Evolutionary conservation across 1,140 invertebrate genomes (phyloP).

Genomic region (Leptoteleia sp.): DNA sequence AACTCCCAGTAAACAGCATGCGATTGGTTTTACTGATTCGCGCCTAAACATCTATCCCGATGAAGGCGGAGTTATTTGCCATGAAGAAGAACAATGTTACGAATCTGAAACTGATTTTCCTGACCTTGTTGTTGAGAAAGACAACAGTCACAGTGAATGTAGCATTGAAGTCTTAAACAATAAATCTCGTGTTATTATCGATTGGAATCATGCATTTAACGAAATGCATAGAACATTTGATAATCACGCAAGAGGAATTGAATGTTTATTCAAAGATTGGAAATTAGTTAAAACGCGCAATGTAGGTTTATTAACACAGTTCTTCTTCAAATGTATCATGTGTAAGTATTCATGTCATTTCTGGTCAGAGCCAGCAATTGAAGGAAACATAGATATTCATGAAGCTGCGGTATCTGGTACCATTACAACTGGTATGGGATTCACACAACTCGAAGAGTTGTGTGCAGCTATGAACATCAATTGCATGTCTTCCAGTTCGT

Average conservation of each 20-base stretch:
- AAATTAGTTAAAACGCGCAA: constrained; percentile 18
- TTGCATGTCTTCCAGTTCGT: constrained; percentile 19
- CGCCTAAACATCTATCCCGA: no score
- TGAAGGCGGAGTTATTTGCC: no score
- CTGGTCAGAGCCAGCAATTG: constrained; percentile 36
- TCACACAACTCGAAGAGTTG: constrained; percentile 47
- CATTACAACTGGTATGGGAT: constrained; percentile 41
- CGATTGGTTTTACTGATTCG: no score
- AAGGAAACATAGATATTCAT: constrained; percentile 4
- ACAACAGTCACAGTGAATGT: no score
- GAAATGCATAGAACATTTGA: constrained; percentile 34
- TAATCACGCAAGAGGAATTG: constrained; percentile 24
- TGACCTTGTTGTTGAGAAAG: no score
- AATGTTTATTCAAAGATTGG: constrained; percentile 38
- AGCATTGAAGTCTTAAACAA: no score
- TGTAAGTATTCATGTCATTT: constrained; percentile 33
- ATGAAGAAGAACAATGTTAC: no score
- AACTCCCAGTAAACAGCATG: no score
- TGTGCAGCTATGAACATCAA: constrained; percentile 37
- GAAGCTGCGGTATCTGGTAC: constrained; percentile 45
- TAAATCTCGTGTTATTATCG: no score
- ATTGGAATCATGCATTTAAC: constrained; percentile 2
- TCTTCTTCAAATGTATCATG: constrained; percentile 28
- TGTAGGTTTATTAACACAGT: constrained; percentile 22
- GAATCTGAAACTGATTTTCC: no score